These are phyloP conservation scores for Lithophane socia DNA, from an alignment of 2,888 invertebrate species.

Conservation along the genomic window DNA sequence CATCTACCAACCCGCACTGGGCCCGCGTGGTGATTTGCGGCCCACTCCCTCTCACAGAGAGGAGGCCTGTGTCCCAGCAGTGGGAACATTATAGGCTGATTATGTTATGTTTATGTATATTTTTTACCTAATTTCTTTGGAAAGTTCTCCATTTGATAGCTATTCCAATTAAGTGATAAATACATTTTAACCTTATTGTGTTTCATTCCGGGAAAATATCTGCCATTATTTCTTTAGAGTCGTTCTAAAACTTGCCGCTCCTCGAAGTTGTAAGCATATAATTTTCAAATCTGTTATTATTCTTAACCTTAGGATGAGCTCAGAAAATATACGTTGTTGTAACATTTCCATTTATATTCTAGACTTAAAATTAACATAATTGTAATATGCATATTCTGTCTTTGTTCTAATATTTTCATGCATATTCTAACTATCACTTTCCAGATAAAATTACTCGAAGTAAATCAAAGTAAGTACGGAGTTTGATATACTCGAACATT, in stretches of 20 bases:
- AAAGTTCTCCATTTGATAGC: conserved; percentile 30
- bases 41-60: no score
- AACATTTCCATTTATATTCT: conserved; percentile 10
- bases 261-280: not conserved
- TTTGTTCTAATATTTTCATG: conserved; percentile 32
- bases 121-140: conserved; percentile 25
- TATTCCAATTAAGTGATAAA: conserved; percentile 34
- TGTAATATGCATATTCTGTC: conserved; percentile 14
- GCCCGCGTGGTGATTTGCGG: no score
- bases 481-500: conserved; percentile 47
- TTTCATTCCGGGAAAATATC: conserved; percentile 30
- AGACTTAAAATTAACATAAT: conserved; percentile 33
- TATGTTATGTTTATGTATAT: conserved; percentile 4
- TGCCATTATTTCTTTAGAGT: conserved; percentile 11
- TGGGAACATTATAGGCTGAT: no score
- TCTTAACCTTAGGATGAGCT: not conserved
- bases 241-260: not conserved
- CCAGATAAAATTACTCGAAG: conserved; percentile 38
- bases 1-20: no score
- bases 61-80: no score
- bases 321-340: conserved; percentile 1
- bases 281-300: conserved; percentile 16
- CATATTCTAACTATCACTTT: conserved; percentile 19
- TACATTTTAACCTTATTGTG: conserved; percentile 39
- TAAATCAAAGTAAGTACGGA: conserved; percentile 53